These are phyloP conservation scores for Odontothrips loti DNA, from an alignment of 2,888 invertebrate species.

Conservation along the genomic window DNA sequence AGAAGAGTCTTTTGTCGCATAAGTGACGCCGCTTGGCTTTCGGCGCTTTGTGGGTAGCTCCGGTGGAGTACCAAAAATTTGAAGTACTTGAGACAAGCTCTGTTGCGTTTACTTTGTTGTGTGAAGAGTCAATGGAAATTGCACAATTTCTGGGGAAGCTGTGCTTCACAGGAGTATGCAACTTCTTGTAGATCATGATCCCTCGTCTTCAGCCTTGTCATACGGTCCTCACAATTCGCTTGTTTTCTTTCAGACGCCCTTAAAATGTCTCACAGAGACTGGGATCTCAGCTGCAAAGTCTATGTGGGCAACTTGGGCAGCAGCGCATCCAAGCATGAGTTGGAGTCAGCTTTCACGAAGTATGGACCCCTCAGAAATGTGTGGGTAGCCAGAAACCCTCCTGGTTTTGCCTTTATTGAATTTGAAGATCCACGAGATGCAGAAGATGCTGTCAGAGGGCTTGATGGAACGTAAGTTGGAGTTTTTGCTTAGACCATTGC, in stretches of 20 bases:
- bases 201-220: too few relatives aligned
- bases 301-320: constrained; percentile 90
- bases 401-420: constrained; percentile 87
- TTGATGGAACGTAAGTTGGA: constrained; percentile 72
- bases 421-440: constrained; percentile 85
- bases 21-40: too few relatives aligned
- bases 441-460: constrained; percentile 75
- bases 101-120: too few relatives aligned
- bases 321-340: constrained; percentile 84
- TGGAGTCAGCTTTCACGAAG: constrained; percentile 81
- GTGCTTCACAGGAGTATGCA: too few relatives aligned
- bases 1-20: too few relatives aligned
- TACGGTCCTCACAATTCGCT: too few relatives aligned
- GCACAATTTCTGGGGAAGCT: too few relatives aligned
- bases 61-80: too few relatives aligned
- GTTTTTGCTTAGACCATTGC: neutral
- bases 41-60: too few relatives aligned
- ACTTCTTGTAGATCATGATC: too few relatives aligned
- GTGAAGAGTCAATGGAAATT: too few relatives aligned
- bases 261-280: constrained; percentile 58
- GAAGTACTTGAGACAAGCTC: too few relatives aligned
- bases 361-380: constrained; percentile 86
- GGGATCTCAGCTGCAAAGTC: constrained; percentile 85
- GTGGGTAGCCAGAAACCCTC: constrained; percentile 91
- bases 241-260: neutral